Percentiles rank a stretch among this genome's conserved stretches.
phyloP scores from a whole-genome alignment of 2,113 vertebrate genomes.

The Tyto alba region DNA sequence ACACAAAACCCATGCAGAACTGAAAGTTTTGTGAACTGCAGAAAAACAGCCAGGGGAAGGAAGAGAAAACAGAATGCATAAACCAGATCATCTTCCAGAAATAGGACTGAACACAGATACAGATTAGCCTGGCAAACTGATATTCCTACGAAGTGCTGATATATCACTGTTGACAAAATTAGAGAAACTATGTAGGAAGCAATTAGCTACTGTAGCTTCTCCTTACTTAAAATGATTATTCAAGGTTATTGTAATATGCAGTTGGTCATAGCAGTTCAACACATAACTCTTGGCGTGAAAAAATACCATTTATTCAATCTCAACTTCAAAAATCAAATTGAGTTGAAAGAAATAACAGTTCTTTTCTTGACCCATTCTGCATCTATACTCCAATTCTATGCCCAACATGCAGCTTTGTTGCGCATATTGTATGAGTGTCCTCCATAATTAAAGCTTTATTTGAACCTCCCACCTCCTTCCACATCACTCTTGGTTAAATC shows the following conservation, averaged over 20 bases:
- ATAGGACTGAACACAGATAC: background rate
- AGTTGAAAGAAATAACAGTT: background rate
- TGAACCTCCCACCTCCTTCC: background rate
- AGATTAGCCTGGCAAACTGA: background rate
- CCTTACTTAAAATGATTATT: background rate
- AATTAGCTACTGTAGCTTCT: slow-evolving; percentile 3
- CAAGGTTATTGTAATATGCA: background rate
- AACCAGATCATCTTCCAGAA: background rate
- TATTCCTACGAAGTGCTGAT: background rate
- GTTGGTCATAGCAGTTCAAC: background rate
- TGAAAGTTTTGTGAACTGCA: background rate
- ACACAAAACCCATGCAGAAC: background rate
- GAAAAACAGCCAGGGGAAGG: background rate
- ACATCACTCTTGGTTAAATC: slow-evolving; percentile 33
- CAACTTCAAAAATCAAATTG: background rate
- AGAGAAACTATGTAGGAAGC: background rate
- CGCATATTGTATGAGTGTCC: background rate
- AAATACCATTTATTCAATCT: background rate
- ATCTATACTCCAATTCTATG: background rate
- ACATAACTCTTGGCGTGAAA: background rate
- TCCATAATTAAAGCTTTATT: slow-evolving; percentile 35
- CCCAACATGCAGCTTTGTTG: background rate
- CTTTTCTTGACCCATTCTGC: background rate
- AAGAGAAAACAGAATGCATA: background rate
- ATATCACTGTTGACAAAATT: background rate